Conservation (phyloP, 2,888 invertebrate species). For the Platerodrilus igneus region DNA sequence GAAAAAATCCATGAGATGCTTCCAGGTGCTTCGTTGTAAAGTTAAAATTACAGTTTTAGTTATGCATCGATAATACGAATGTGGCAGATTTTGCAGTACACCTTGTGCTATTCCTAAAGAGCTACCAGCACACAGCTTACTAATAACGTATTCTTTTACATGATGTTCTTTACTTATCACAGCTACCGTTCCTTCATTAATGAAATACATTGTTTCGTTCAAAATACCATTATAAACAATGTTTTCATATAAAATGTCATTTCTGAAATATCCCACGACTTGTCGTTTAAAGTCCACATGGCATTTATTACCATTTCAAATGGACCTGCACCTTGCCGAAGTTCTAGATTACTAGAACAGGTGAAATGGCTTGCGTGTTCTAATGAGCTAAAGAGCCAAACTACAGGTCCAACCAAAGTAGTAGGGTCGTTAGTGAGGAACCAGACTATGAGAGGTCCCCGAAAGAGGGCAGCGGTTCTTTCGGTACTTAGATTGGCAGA, state of each 20-base stretch:
- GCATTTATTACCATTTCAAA: no score
- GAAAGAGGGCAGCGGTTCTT: no score
- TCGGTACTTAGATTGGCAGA: no score
- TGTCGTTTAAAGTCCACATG: conserved; percentile 33
- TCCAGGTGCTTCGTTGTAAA: conserved; percentile 21
- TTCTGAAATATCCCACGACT: conserved; percentile 26
- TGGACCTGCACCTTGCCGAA: no score
- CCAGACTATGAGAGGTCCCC: no score
- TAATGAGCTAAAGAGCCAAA: no score
- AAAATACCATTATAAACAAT: conserved; percentile 30
- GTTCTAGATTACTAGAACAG: no score
- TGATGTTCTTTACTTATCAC: conserved; percentile 25
- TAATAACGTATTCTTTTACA: conserved; percentile 19
- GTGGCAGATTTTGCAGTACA: conserved; percentile 22
- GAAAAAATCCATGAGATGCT: conserved; percentile 26
- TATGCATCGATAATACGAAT: conserved; percentile 28
- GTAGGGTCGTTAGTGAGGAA: no score
- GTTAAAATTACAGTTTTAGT: conserved; percentile 22
- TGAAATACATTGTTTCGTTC: conserved; percentile 34
- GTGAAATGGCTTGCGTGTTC: no score
- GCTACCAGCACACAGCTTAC: conserved; percentile 16
- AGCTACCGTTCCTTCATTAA: conserved; percentile 25
- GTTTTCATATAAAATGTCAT: conserved; percentile 27
- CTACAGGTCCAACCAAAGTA: no score
- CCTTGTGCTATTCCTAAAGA: conserved; percentile 30